Percentiles rank a stretch among this genome's conserved stretches.
Conservation (phyloP, 2,888 invertebrate genomes). For the Quadriops clusia region DNA sequence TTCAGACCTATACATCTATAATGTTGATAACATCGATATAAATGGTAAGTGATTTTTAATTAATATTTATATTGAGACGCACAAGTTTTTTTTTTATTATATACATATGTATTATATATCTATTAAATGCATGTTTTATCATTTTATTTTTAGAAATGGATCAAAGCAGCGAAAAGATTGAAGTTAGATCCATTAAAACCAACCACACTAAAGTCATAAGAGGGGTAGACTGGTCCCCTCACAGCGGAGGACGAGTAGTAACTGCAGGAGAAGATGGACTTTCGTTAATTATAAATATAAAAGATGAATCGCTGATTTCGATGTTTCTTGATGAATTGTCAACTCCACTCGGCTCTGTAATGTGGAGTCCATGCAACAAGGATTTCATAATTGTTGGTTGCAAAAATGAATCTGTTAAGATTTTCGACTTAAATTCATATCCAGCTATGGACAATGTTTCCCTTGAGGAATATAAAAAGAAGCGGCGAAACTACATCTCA, state of each 20-base stretch:
- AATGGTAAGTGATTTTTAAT: too few species aligned
- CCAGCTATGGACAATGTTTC: constrained; percentile 6
- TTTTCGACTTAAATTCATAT: constrained; percentile 44
- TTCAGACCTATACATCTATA: too few species aligned
- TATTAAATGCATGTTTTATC: too few species aligned
- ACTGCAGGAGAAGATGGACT: constrained; percentile 59
- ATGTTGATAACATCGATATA: too few species aligned
- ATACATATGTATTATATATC: too few species aligned
- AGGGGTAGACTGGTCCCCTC: constrained; percentile 27
- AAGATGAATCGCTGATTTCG: constrained; percentile 41
- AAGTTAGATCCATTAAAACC: too few species aligned
- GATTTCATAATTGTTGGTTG: constrained; percentile 54
- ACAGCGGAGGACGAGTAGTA: constrained; percentile 37
- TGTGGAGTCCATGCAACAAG: constrained; percentile 54
- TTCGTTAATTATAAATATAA: constrained; percentile 51
- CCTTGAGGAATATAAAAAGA: too few species aligned
- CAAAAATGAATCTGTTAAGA: constrained; percentile 50
- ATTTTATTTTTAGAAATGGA: too few species aligned
- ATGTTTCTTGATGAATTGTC: constrained; percentile 47
- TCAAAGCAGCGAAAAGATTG: too few species aligned
- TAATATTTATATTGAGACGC: too few species aligned
- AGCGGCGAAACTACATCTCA: constrained; percentile 10
- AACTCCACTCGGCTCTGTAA: constrained; percentile 43
- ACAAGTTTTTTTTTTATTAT: too few species aligned
- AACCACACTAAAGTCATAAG: constrained; percentile 16